Evolutionary conservation across 2,888 invertebrate species (phyloP), one percentile per base, ranked within the genome.

Genomic region (Catotricha subobsoleta): DNA sequence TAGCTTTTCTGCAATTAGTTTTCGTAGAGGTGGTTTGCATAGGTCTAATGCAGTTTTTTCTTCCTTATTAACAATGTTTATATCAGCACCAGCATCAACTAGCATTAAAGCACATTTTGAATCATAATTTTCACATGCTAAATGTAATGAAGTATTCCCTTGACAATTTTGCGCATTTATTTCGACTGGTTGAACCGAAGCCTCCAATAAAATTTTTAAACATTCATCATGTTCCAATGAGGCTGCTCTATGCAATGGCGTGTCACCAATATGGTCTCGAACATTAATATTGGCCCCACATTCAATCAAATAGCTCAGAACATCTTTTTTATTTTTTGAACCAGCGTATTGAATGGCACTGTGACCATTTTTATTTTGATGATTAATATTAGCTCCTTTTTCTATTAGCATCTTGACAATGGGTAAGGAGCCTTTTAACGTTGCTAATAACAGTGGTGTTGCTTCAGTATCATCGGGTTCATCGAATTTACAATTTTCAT

Each of bases 41-140:
- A 45, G 18, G 33, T 44, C 39, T 3, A 47, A 28, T 23, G 45
- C 39, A 1, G 45, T 37, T 28, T 40, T 28, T 31, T 47, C 38
- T 18, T 45, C 43, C 28, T 44, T 44, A 28, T 47, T 47, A 3
- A 20, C 2, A 3, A 45, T 27, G 27, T 43, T 30, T n/a, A 39
- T 19, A 9, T 41, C 33, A 3, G 45, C 45, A 9, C 47, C 47
- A 25, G 28, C n/a, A 2, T 45, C 44, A 7, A 47, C 27, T 8
- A 47, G 21, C 2, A 43, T 18, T 18, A 44, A 35, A 3, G 44
- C 47, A 37, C 43, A 39, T 12, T 27, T 18, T 9, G 19, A 1
- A n/a, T 45, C 39, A 30, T 45, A 45, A 33, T 43, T 43, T 28
- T 45, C 47, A 30, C 45, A 44, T 4, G 45, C 45, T 8, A 45